Conservation (phyloP, 2,113 vertebrate genomes). For the Sylvia atricapilla region DNA sequence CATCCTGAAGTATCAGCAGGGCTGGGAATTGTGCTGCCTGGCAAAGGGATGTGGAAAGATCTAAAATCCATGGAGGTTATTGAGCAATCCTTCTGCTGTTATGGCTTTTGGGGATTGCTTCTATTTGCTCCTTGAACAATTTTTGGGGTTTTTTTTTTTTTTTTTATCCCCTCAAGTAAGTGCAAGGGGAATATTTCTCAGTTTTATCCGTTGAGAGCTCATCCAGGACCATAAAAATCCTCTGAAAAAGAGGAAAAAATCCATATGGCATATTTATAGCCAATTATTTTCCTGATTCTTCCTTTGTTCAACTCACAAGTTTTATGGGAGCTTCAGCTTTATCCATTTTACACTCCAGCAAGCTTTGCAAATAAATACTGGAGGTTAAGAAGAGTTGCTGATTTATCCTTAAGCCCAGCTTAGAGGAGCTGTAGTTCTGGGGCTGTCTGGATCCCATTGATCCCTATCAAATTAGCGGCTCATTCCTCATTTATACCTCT, state of each 20-base stretch:
- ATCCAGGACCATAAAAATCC: background rate
- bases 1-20: background rate
- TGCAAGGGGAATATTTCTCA: background rate
- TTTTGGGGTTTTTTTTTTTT: background rate
- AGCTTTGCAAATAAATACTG: constrained; percentile 40
- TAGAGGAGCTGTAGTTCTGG: background rate
- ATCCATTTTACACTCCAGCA: background rate
- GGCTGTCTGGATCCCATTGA: background rate
- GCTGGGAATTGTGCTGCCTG: background rate
- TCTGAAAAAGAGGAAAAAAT: background rate
- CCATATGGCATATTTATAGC: constrained; percentile 20
- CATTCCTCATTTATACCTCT: background rate
- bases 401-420: background rate
- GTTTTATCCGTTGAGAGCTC: background rate
- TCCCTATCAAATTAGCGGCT: background rate
- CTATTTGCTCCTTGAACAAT: background rate
- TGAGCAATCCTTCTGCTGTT: background rate
- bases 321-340: constrained; percentile 14
- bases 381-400: constrained; percentile 4
- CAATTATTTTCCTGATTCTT: constrained; percentile 40
- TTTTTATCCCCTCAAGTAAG: background rate
- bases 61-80: background rate
- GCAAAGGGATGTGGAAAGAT: background rate
- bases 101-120: background rate
- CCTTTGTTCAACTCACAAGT: background rate